Conservation (phyloP, 2,797 vertebrate species). For the Apodemus agrarius region DNA sequence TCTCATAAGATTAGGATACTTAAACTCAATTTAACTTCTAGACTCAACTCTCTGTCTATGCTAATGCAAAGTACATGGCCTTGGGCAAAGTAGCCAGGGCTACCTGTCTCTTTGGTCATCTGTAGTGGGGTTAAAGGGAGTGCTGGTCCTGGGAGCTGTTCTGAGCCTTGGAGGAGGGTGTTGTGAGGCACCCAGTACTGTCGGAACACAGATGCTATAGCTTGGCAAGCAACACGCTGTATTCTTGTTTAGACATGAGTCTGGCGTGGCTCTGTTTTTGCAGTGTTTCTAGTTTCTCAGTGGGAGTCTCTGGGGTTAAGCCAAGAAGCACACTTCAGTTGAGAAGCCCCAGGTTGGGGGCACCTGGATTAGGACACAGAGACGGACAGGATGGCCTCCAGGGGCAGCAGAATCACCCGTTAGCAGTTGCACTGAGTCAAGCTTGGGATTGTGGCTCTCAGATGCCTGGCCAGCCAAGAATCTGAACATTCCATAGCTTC, state of each 20-base stretch:
- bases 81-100: neutral
- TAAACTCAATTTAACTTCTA: too few species aligned
- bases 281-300: neutral
- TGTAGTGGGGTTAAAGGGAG: neutral
- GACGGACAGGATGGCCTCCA: too few species aligned
- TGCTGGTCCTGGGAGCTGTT: neutral
- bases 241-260: accelerated
- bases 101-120: neutral
- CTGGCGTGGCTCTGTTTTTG: neutral
- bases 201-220: accelerated
- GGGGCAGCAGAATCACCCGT: neutral
- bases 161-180: neutral
- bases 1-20: neutral
- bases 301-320: neutral
- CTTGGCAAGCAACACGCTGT: accelerated
- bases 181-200: neutral
- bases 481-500: neutral
- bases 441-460: accelerated
- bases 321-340: neutral
- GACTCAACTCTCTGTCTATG: neutral
- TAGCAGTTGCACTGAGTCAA: too few species aligned
- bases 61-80: too few species aligned
- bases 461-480: too few species aligned
- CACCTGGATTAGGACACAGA: too few species aligned
- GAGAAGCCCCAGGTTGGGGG: neutral